Base-by-base conservation (phyloP, 1,140 invertebrate genomes). In the Drosophila setifemur region DNA sequence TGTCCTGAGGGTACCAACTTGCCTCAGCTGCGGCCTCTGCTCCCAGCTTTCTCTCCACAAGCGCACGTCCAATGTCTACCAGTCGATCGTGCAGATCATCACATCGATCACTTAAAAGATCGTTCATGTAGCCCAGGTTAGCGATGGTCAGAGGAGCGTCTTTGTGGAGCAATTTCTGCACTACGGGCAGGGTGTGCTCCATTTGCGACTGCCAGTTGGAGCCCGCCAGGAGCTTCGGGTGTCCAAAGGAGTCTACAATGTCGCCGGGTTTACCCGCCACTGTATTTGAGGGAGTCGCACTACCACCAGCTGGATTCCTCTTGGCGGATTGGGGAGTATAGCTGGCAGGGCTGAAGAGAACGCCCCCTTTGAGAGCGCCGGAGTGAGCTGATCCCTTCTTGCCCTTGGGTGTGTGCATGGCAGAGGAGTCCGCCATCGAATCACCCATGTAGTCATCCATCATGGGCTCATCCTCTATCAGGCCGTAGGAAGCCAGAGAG, bases 1-100 rank as follows among this genome's bases (percentile, higher is more conserved):
- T 67, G 14, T 89, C 81, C 26, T 71, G 68, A 4, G 81, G 73
- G 71, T 81, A 86, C 82, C 76, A 86, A 45, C 70, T 86, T 35
- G 48, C 69, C 9, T 89, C 86, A 4, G 66, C 37, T 4, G 64
- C 64, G 4, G 33, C 79, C 5, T 71, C 43, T 3, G 21, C n/a
- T 1, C 77, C 78, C n/a, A 87, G 43, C 7, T 86, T 76, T 43
- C 76, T 81, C 1, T 81, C 64, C 2, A 77, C 67, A 9, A 88
- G 29, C 2, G 58, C 81, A 4, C 70, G 40, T 1, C 75, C 86
- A 7, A 49, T 67, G 2, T 82, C 64, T 0, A 71, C 33, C 0
- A 89, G 5, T 0, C 76, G 79, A 57, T 89, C 76, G 1, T 67
- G 44, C 19, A 86, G 28, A 4, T 77, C 61, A 4, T 79, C 69